Conservation (phyloP, 2,113 vertebrate species). For the Datnioides undecimradiatus region DNA sequence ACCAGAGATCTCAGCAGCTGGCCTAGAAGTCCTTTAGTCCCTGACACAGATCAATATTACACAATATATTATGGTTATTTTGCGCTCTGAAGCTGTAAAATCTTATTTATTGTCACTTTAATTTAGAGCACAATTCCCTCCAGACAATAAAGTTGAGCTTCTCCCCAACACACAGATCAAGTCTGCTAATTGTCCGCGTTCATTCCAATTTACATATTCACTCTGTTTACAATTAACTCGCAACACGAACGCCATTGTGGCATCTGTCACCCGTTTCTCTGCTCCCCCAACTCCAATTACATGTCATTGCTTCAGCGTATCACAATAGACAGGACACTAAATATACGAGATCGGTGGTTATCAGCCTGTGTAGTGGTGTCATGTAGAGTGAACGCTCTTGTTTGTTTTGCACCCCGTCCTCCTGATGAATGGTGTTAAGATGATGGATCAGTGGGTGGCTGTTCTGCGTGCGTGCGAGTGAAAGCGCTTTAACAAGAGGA, state of each 20-base stretch:
- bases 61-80: background rate
- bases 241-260: conserved; percentile 1
- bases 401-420: conserved; percentile 23
- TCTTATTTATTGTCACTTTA: background rate
- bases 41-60: background rate
- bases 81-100: background rate
- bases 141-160: background rate
- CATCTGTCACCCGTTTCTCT: conserved; percentile 28
- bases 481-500: conserved; percentile 20
- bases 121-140: conserved; percentile 18
- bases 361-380: conserved; percentile 30
- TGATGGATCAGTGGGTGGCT: conserved; percentile 46
- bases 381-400: conserved; percentile 23
- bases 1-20: conserved; percentile 2
- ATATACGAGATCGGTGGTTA: conserved; percentile 39
- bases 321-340: conserved; percentile 42
- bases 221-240: conserved; percentile 45
- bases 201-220: conserved; percentile 34
- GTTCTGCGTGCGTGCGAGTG: conserved; percentile 9
- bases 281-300: conserved; percentile 16
- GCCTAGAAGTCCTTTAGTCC: background rate
- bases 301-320: conserved; percentile 19
- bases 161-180: conserved; percentile 28
- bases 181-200: conserved; percentile 30
- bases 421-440: conserved; percentile 44